A percentile compares a stretch with the other conserved stretches of the same genome.
Evolutionary conservation across 2,888 invertebrate species (phyloP).

Genomic region (Amitus sp.): DNA sequence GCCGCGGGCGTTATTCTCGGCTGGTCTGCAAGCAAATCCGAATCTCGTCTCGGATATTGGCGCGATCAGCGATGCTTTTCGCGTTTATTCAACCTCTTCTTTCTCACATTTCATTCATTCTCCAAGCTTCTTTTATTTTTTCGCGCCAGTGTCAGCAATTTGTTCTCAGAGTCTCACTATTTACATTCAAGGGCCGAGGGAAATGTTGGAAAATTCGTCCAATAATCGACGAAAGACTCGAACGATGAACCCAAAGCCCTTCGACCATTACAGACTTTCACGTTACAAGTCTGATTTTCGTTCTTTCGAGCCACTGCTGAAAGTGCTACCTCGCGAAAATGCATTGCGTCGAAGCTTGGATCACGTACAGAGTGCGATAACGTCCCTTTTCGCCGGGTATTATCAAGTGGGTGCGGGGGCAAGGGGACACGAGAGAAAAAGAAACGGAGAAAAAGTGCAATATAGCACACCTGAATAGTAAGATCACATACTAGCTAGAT

Average conservation of each 20-base stretch:
- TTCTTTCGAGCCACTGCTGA: conserved; percentile 15
- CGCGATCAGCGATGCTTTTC: conserved; percentile 25
- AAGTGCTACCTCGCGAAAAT: conserved; percentile 46
- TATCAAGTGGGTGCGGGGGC: conserved; percentile 45
- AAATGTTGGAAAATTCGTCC: not conserved
- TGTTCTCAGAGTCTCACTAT: too few species aligned
- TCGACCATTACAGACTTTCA: not conserved
- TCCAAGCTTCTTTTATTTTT: conserved; percentile 13
- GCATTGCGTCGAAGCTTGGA: conserved; percentile 45
- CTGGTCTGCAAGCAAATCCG: conserved; percentile 32
- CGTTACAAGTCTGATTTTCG: conserved; percentile 13
- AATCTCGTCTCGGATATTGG: conserved; percentile 28
- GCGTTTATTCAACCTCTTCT: conserved; percentile 23
- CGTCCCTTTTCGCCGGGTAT: conserved; percentile 48
- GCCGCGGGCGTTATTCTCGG: conserved; percentile 31
- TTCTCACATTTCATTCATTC: conserved; percentile 8
- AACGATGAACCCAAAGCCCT: not conserved
- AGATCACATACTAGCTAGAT: conserved; percentile 56
- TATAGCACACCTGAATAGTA: conserved; percentile 37
- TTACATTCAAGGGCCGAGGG: too few species aligned
- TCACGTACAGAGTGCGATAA: conserved; percentile 58
- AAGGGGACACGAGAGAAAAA: conserved; percentile 24
- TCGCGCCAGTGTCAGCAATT: conserved; percentile 7
- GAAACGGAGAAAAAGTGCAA: conserved; percentile 36
- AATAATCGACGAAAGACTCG: too few species aligned